phyloP scores from a whole-genome alignment of 2,113 vertebrate genomes.

The Speoplatyrhinus poulsoni region DNA sequence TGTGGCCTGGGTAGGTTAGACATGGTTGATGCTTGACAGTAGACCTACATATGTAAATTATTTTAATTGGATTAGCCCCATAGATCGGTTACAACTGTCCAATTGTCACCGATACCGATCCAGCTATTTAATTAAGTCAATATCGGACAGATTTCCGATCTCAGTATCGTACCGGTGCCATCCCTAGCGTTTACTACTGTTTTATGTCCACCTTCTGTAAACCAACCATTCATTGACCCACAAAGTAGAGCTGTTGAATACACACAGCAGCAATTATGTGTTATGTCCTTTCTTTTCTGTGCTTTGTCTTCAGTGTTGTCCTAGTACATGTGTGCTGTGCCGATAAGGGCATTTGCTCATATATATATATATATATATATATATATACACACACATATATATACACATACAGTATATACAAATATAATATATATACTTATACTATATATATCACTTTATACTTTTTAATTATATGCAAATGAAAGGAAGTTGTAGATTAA shows the following conservation, averaged over 20 bases:
- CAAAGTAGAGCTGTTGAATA: neutral
- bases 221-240: neutral
- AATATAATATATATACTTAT: too few relatives aligned
- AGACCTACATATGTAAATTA: too few relatives aligned
- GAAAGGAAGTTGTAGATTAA: conserved; percentile 31
- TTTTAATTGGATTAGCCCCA: too few relatives aligned
- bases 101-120: too few relatives aligned
- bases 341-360: conserved; percentile 18
- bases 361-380: conserved; percentile 32
- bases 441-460: conserved; percentile 49
- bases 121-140: too few relatives aligned
- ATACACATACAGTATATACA: conserved; percentile 10
- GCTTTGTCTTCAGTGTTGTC: conserved; percentile 31
- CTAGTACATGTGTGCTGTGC: conserved; percentile 26
- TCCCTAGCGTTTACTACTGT: conserved; percentile 31
- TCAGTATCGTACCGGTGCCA: too few relatives aligned
- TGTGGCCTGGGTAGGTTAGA: too few relatives aligned
- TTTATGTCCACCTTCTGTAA: conserved; percentile 13
- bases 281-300: conserved; percentile 30
- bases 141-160: too few relatives aligned
- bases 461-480: conserved; percentile 17
- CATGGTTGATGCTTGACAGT: too few relatives aligned
- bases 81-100: too few relatives aligned
- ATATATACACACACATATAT: too few relatives aligned
- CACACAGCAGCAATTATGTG: neutral